These are phyloP conservation scores for Apodemus agrarius DNA, from an alignment of 2,797 vertebrate species.

Conservation along the genomic window DNA sequence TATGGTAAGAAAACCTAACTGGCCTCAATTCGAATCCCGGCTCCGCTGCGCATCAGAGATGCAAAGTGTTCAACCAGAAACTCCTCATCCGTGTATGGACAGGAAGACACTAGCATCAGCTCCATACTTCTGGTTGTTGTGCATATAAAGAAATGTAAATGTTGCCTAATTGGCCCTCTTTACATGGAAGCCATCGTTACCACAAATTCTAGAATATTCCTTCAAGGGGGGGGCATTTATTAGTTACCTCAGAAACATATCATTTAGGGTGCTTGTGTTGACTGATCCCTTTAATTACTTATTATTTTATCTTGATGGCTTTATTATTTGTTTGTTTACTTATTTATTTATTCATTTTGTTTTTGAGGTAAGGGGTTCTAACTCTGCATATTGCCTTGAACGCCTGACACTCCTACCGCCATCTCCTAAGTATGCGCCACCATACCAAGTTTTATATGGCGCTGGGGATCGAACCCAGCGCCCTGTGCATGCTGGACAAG, in stretches of 20 bases:
- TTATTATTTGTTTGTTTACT: neutral
- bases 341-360: neutral
- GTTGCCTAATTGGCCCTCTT: neutral
- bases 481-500: neutral
- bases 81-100: neutral
- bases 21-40: neutral
- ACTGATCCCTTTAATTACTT: neutral
- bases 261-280: neutral
- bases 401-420: no score
- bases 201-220: neutral
- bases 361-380: neutral
- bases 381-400: neutral
- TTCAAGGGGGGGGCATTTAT: neutral
- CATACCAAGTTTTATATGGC: neutral
- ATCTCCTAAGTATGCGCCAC: neutral
- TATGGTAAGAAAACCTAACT: neutral
- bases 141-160: neutral
- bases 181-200: neutral
- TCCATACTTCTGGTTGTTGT: rapidly evolving
- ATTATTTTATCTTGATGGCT: neutral
- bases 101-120: neutral
- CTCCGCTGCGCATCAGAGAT: neutral
- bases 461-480: neutral
- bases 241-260: constrained; percentile 16
- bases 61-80: neutral